These are phyloP conservation scores for Acholoe squamosa DNA, from an alignment of 2,888 invertebrate genomes.

Conservation along the genomic window DNA sequence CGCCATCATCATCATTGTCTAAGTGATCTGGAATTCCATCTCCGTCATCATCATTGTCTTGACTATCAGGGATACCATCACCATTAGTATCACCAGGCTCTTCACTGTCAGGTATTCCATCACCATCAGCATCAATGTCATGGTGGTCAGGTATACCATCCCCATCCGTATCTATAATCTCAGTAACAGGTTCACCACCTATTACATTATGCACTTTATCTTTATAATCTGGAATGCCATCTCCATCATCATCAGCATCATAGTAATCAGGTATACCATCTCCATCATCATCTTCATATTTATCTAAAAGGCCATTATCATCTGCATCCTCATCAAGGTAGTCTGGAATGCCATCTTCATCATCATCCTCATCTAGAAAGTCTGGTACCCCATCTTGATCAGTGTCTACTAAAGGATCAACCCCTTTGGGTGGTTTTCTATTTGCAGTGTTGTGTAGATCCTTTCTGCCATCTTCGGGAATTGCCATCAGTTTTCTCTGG, in stretches of 20 bases:
- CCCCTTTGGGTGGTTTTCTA: neutral
- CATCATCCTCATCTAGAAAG: conserved; percentile 64
- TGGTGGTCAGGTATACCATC: conserved; percentile 71
- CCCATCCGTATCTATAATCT: conserved; percentile 67
- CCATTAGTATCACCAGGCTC: conserved; percentile 72
- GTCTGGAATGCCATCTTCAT: conserved; percentile 66
- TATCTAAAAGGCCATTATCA: conserved; percentile 66
- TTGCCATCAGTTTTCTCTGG: conserved; percentile 73
- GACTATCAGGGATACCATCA: conserved; percentile 75
- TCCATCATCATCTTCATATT: conserved; percentile 69
- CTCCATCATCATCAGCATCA: conserved; percentile 73
- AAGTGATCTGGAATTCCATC: conserved; percentile 68
- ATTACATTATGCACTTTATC: conserved; percentile 68
- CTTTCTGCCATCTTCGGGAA: conserved; percentile 68
- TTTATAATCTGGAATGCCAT: conserved; percentile 67
- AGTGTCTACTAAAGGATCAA: conserved; percentile 53
- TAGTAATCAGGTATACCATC: conserved; percentile 68
- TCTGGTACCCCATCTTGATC: conserved; percentile 55
- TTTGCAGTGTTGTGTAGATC: conserved; percentile 47
- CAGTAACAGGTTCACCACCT: conserved; percentile 67
- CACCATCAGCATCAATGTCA: conserved; percentile 65
- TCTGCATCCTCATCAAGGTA: conserved; percentile 67
- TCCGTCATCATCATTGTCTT: conserved; percentile 72
- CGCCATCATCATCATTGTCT: conserved; percentile 70
- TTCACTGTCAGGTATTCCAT: conserved; percentile 76